Evolutionary conservation across 2,888 invertebrate genomes (phyloP).

Genomic region (Heteromyza rotundicornis): DNA sequence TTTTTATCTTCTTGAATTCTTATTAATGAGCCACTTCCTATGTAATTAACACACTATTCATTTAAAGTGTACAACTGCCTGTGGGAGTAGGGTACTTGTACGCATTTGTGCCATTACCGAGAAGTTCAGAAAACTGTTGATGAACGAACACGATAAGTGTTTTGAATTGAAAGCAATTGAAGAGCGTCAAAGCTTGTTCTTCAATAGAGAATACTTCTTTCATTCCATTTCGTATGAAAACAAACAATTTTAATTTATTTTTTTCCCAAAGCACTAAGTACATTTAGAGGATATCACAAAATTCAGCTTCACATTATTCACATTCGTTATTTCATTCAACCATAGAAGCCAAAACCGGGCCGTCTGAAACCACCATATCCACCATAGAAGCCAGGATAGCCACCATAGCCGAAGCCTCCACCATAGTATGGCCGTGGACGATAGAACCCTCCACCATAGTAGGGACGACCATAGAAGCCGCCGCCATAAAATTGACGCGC

Average conservation of each 20-base stretch:
- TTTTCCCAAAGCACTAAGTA: not conserved
- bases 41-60: too few species aligned
- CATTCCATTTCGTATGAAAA: too few species aligned
- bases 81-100: too few species aligned
- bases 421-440: slow-evolving; percentile 14
- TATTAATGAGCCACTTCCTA: too few species aligned
- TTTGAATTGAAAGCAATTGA: slow-evolving; percentile 42
- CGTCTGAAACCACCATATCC: slow-evolving; percentile 20
- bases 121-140: slow-evolving; percentile 34
- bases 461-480: slow-evolving; percentile 16
- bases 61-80: not conserved
- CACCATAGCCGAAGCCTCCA: slow-evolving; percentile 20
- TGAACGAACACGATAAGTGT: slow-evolving; percentile 51
- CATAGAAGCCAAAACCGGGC: slow-evolving; percentile 21
- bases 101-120: not conserved
- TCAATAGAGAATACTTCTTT: slow-evolving; percentile 12
- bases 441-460: slow-evolving; percentile 5
- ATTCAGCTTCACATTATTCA: slow-evolving; percentile 19
- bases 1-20: too few species aligned
- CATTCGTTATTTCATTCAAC: slow-evolving; percentile 6
- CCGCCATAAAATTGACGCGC: slow-evolving; percentile 20
- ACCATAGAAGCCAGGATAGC: slow-evolving; percentile 24
- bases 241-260: slow-evolving; percentile 12
- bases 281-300: slow-evolving; percentile 30
- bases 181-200: slow-evolving; percentile 44